These are phyloP conservation scores for Bombylius discolor DNA, from an alignment of 2,888 invertebrate genomes.

Conservation along the genomic window DNA sequence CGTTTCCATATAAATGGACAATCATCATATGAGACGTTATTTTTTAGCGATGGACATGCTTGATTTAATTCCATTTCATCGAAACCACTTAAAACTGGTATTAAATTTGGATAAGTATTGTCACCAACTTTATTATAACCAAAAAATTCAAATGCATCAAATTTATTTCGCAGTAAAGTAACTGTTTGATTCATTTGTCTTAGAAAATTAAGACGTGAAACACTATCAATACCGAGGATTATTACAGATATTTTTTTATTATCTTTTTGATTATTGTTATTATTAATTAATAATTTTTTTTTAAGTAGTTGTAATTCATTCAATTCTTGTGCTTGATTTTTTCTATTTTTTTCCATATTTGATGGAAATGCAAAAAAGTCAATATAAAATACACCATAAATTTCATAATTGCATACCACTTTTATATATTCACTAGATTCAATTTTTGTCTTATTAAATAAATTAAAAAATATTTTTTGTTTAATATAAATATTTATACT, in stretches of 20 bases:
- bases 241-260: constrained; percentile 48
- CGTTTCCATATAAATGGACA: constrained; percentile 79
- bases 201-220: constrained; percentile 73
- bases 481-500: constrained; percentile 19
- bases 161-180: constrained; percentile 40
- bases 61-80: constrained; percentile 49
- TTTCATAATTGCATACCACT: constrained; percentile 54
- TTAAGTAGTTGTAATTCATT: too few relatives aligned
- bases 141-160: constrained; percentile 60
- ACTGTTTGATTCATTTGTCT: constrained; percentile 68
- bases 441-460: constrained; percentile 19
- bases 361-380: not conserved
- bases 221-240: constrained; percentile 70
- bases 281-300: not conserved
- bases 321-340: too few relatives aligned
- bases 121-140: constrained; percentile 92
- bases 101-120: constrained; percentile 84
- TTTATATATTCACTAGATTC: constrained; percentile 52
- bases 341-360: too few relatives aligned
- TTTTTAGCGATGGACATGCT: constrained; percentile 47
- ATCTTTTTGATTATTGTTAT: not conserved
- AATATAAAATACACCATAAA: constrained; percentile 43
- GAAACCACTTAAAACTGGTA: constrained; percentile 64
- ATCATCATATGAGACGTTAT: constrained; percentile 51
- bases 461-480: constrained; percentile 18